These are phyloP conservation scores for Gila orcuttii DNA, from an alignment of 2,113 vertebrate genomes.

Conservation along the genomic window DNA sequence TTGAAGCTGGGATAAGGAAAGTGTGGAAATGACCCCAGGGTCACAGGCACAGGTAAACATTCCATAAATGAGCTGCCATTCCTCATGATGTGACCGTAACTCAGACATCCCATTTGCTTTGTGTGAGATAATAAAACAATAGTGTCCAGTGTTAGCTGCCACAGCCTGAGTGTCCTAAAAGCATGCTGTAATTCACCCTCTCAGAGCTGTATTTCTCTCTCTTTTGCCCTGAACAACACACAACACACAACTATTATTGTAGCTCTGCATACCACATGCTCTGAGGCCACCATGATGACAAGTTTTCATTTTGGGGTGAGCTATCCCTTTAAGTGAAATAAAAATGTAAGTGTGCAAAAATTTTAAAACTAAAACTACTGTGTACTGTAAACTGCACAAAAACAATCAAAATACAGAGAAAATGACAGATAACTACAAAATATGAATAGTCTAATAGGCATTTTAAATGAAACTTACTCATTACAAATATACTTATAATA, in stretches of 20 bases:
- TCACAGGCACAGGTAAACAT: slow-evolving; percentile 48
- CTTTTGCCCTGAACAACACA: neutral
- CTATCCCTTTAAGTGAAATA: neutral
- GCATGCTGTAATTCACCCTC: slow-evolving; percentile 47
- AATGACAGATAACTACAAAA: no score
- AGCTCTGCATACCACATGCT: slow-evolving; percentile 22
- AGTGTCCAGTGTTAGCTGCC: neutral
- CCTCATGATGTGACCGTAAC: slow-evolving; percentile 38
- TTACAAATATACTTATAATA: no score
- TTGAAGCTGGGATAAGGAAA: slow-evolving; percentile 10
- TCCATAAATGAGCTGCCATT: slow-evolving; percentile 52
- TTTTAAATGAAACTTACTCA: no score
- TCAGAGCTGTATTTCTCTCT: slow-evolving; percentile 8
- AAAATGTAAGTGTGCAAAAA: neutral
- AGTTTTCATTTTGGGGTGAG: no score
- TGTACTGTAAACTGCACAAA: neutral
- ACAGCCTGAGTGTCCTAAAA: slow-evolving; percentile 33
- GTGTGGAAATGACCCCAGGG: slow-evolving; percentile 27
- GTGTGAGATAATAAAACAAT: slow-evolving; percentile 41
- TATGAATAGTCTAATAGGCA: no score
- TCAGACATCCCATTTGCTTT: slow-evolving; percentile 46
- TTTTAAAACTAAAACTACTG: neutral
- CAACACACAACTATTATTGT: slow-evolving; percentile 19
- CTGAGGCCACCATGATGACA: neutral
- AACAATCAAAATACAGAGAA: neutral